Conservation (phyloP, 1,140 invertebrate species). For the Ridgeia piscesae region DNA sequence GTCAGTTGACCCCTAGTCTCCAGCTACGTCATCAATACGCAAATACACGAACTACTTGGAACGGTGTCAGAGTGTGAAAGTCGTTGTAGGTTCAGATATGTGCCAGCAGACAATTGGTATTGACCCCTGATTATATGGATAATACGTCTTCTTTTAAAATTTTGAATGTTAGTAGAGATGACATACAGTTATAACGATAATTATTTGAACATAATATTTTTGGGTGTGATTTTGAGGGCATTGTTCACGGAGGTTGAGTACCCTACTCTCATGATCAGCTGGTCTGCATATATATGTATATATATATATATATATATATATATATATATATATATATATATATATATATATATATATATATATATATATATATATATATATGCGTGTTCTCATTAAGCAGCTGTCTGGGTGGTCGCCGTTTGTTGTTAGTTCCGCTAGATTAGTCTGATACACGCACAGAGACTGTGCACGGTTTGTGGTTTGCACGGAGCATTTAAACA, state of each 20-base stretch:
- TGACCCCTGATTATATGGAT: too few relatives aligned
- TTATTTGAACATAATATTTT: too few relatives aligned
- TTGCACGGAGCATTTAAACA: not conserved
- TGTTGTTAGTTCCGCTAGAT: not conserved
- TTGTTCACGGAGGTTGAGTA: too few relatives aligned
- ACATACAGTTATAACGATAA: too few relatives aligned
- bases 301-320: not conserved
- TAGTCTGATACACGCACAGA: not conserved
- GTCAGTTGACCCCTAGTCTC: not conserved
- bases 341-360: constrained; percentile 3
- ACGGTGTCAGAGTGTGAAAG: not conserved
- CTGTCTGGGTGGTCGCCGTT: not conserved
- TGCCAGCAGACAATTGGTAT: too few relatives aligned
- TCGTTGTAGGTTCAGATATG: not conserved
- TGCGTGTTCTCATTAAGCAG: not conserved
- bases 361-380: constrained; percentile 3
- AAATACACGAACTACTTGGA: not conserved
- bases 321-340: not conserved
- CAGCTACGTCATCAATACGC: not conserved
- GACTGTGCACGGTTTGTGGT: not conserved
- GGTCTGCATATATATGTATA: not conserved
- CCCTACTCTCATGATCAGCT: too few relatives aligned
- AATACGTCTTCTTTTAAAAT: too few relatives aligned
- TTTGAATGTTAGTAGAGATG: too few relatives aligned
- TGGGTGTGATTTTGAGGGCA: too few relatives aligned